Conservation (phyloP, 2,113 vertebrate species). For the Nerophis ophidion region DNA sequence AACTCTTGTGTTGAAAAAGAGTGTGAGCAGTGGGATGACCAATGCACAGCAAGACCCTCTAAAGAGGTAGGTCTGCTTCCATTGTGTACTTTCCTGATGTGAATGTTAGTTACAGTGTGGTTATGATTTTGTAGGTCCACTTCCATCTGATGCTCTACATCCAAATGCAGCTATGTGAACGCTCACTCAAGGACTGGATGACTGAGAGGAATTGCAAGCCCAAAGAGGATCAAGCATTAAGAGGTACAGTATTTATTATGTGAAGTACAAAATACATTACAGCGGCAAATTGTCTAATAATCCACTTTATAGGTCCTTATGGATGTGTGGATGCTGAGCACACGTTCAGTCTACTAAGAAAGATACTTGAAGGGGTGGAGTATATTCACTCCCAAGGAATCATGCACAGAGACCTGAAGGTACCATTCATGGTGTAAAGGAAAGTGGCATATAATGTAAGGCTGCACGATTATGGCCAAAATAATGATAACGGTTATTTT, state of each 20-base stretch:
- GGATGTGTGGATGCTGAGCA: constrained; percentile 68
- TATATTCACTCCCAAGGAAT: constrained; percentile 91
- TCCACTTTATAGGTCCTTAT: constrained; percentile 70
- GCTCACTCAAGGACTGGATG: constrained; percentile 93
- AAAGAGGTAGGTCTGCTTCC: constrained; percentile 47
- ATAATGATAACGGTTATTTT: no score
- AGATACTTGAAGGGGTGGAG: constrained; percentile 84
- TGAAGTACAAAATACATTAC: background rate
- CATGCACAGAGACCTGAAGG: constrained; percentile 96
- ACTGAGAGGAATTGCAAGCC: constrained; percentile 73
- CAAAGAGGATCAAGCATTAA: constrained; percentile 27
- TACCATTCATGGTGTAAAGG: constrained; percentile 43
- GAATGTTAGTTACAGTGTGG: no score
- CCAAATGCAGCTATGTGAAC: constrained; percentile 95
- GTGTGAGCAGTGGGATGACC: constrained; percentile 45
- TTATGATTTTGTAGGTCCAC: constrained; percentile 67
- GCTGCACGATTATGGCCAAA: no score
- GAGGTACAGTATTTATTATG: constrained; percentile 38
- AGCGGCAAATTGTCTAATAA: background rate
- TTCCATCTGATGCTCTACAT: constrained; percentile 93
- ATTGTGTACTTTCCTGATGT: no score
- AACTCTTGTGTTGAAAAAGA: constrained; percentile 50
- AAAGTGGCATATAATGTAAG: background rate
- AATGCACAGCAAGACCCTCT: constrained; percentile 30
- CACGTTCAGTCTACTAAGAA: constrained; percentile 77